These are phyloP conservation scores for Ara ararauna DNA, from an alignment of 2,797 vertebrate species.

Conservation along the genomic window DNA sequence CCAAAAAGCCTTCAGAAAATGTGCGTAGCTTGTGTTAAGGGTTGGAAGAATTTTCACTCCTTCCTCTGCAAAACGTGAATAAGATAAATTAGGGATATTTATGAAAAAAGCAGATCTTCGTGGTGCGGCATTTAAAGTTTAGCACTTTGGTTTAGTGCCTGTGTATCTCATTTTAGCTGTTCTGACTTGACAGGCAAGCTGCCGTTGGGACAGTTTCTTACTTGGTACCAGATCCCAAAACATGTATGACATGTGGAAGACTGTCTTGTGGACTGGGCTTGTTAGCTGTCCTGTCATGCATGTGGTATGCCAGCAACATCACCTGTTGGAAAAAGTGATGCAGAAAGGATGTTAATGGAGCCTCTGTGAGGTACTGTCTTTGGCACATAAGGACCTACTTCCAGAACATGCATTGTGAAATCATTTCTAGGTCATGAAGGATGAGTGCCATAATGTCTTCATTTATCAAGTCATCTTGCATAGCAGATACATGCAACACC, in stretches of 20 bases:
- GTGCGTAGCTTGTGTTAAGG: background rate
- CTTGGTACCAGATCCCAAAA: background rate
- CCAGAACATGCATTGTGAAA: background rate
- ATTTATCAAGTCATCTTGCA: background rate
- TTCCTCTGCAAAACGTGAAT: background rate
- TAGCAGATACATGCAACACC: fast-evolving
- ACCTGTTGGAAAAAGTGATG: background rate
- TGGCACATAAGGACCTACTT: background rate
- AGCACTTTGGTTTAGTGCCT: background rate
- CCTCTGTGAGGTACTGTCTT: background rate
- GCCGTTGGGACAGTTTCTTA: background rate
- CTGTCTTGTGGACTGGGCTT: background rate
- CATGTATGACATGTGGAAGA: background rate
- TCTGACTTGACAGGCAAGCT: background rate
- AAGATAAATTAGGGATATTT: background rate
- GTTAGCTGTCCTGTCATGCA: background rate
- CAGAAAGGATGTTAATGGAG: background rate
- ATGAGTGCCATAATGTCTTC: background rate
- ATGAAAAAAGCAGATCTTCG: background rate
- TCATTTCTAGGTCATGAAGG: background rate
- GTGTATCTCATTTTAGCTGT: fast-evolving
- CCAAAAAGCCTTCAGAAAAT: background rate
- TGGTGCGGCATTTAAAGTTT: background rate
- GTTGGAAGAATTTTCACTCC: background rate
- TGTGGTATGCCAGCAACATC: fast-evolving